Conservation (phyloP, 2,888 invertebrate species). For the Philaethria dido region DNA sequence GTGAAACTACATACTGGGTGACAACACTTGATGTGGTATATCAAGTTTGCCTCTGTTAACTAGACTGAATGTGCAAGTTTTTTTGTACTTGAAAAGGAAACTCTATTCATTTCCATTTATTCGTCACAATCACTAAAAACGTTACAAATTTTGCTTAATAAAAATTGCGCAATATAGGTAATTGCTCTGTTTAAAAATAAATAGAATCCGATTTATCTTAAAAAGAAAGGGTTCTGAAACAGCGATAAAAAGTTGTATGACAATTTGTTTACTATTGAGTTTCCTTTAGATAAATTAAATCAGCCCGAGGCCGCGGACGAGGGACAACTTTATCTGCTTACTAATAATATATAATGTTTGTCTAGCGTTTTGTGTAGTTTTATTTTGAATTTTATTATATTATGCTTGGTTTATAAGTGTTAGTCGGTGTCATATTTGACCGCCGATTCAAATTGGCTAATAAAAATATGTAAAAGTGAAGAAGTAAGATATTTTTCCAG, state of each 20-base stretch:
- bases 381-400: background rate
- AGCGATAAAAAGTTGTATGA: constrained; percentile 11
- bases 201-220: background rate
- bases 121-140: too few species aligned
- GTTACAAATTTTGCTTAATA: background rate
- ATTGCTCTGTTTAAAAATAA: background rate
- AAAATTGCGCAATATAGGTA: background rate
- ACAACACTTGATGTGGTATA: too few species aligned
- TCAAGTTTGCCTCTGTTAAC: too few species aligned
- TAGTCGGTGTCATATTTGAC: background rate
- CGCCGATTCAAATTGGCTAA: too few species aligned
- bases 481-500: too few species aligned
- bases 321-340: constrained; percentile 5
- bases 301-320: background rate
- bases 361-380: background rate
- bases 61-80: too few species aligned
- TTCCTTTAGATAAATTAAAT: constrained; percentile 19
- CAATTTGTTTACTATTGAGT: constrained; percentile 14
- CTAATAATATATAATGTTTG: constrained; percentile 6
- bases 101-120: too few species aligned
- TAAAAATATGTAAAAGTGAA: too few species aligned
- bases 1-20: too few species aligned
- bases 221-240: constrained; percentile 5
- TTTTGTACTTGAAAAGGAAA: too few species aligned
- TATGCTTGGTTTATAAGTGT: background rate